Percentiles rank a stretch among this genome's conserved stretches.
Conservation (phyloP, 2,113 vertebrate genomes). For the Malurus alboscapulatus region DNA sequence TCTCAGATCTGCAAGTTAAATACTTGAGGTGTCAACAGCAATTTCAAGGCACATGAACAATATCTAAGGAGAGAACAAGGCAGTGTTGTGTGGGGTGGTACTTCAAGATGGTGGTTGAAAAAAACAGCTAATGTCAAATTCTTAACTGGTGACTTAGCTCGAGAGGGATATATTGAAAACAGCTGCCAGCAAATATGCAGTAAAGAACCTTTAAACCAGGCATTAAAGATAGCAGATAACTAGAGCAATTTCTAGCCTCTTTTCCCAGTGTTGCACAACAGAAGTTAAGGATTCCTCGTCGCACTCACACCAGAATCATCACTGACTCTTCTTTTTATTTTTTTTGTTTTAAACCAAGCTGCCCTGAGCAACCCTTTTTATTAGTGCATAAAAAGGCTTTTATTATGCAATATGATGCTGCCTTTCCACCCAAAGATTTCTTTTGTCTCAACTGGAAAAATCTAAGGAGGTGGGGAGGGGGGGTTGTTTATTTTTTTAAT, state of each 20-base stretch:
- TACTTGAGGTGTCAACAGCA: conserved; percentile 62
- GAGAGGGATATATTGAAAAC: conserved; percentile 56
- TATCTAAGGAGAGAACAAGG: conserved; percentile 59
- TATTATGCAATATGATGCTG: conserved; percentile 62
- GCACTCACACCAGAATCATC: background rate
- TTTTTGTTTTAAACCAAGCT: background rate
- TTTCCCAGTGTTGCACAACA: conserved; percentile 6
- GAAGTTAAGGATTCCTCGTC: background rate
- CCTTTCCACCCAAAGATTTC: conserved; percentile 59
- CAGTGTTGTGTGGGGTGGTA: conserved; percentile 26
- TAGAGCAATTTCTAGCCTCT: conserved; percentile 8
- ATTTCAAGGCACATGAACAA: conserved; percentile 64
- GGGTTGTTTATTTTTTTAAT: conserved; percentile 47
- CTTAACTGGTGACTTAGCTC: conserved; percentile 64
- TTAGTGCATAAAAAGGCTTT: conserved; percentile 48
- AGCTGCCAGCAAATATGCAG: conserved; percentile 66
- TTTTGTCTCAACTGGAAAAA: conserved; percentile 66
- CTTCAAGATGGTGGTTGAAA: conserved; percentile 61
- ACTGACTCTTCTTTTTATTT: background rate
- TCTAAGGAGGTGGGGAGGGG: background rate
- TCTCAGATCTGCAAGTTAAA: conserved; percentile 55
- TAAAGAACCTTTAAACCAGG: conserved; percentile 57
- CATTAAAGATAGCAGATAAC: conserved; percentile 56
- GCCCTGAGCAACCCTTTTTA: conserved; percentile 54
- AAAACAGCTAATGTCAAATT: conserved; percentile 59